A percentile compares a stretch with the other conserved stretches of the same genome.
These are phyloP conservation scores for Acleris sparsana DNA, from an alignment of 2,888 invertebrate genomes.

Conservation along the genomic window DNA sequence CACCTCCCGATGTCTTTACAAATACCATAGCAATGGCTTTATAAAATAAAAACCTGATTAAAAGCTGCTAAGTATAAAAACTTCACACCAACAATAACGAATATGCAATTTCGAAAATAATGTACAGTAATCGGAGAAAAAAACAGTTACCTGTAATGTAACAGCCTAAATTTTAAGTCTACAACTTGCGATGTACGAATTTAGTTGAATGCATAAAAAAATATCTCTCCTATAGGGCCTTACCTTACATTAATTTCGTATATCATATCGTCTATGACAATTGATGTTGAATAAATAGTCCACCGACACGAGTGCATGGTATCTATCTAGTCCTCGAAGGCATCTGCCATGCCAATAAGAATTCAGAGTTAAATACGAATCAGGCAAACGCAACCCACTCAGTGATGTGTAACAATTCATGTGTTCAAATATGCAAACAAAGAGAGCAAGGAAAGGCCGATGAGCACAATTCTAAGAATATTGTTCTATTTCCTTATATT, in stretches of 20 bases:
- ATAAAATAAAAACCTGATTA: constrained; percentile 74
- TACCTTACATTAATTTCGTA: constrained; percentile 81
- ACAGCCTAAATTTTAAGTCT: constrained; percentile 59
- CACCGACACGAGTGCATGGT: constrained; percentile 61
- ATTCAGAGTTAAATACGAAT: constrained; percentile 44
- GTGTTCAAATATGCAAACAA: constrained; percentile 67
- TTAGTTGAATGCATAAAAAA: constrained; percentile 80
- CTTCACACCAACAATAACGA: constrained; percentile 77
- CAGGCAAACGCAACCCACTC: constrained; percentile 62
- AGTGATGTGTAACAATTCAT: constrained; percentile 65
- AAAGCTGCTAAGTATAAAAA: constrained; percentile 79
- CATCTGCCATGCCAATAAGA: constrained; percentile 47
- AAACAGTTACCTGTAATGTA: constrained; percentile 47
- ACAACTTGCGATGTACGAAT: constrained; percentile 70
- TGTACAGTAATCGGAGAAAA: constrained; percentile 54
- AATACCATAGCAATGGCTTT: constrained; percentile 66
- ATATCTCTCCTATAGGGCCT: constrained; percentile 81
- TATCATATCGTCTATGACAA: constrained; percentile 81
- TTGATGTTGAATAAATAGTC: constrained; percentile 68
- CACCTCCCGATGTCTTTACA: constrained; percentile 74
- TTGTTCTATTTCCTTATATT: constrained; percentile 45
- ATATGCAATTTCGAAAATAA: constrained; percentile 74
- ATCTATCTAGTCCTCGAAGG: constrained; percentile 57
- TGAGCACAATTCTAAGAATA: constrained; percentile 44
- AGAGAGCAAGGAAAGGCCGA: constrained; percentile 76